A percentile compares a stretch with the other conserved stretches of the same genome.
phyloP scores from a whole-genome alignment of 2,888 invertebrate species.

The Cryptocephalus moraei region DNA sequence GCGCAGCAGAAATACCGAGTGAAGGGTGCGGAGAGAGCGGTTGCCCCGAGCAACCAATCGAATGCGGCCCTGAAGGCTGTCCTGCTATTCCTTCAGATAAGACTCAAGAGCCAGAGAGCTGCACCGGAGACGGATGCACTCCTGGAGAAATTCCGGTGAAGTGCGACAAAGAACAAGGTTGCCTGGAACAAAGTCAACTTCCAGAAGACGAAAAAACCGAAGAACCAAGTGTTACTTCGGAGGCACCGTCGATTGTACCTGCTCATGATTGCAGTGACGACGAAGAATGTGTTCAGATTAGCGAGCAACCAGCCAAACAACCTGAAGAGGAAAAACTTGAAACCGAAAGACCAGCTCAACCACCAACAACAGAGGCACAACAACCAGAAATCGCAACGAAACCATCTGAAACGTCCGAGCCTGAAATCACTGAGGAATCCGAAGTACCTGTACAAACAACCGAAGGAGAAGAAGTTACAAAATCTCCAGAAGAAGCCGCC shows the following conservation, averaged over 20 bases:
- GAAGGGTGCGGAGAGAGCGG: background rate
- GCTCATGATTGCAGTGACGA: constrained; percentile 1
- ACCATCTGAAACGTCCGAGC: constrained; percentile 1
- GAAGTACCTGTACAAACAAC: constrained; percentile 2
- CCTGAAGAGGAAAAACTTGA: constrained; percentile 1
- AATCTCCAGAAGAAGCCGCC: constrained; percentile 7
- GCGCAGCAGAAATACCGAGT: background rate
- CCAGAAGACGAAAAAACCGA: too few species aligned
- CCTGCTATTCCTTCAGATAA: background rate
- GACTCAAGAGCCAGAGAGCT: background rate
- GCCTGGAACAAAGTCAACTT: background rate
- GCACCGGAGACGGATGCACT: background rate
- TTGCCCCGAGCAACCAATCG: background rate
- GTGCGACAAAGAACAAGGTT: background rate
- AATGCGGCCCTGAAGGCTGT: background rate
- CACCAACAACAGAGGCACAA: background rate
- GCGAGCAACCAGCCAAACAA: constrained; percentile 4
- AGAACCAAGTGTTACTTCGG: background rate
- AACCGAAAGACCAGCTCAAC: background rate
- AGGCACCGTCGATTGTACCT: background rate
- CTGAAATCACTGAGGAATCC: constrained; percentile 3
- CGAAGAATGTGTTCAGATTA: background rate
- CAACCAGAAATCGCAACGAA: background rate
- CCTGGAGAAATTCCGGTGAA: background rate
- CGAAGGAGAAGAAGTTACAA: background rate